A percentile compares a stretch with the other conserved stretches of the same genome.
These are phyloP conservation scores for Falco rusticolus DNA, from an alignment of 2,797 vertebrate genomes.

Conservation along the genomic window DNA sequence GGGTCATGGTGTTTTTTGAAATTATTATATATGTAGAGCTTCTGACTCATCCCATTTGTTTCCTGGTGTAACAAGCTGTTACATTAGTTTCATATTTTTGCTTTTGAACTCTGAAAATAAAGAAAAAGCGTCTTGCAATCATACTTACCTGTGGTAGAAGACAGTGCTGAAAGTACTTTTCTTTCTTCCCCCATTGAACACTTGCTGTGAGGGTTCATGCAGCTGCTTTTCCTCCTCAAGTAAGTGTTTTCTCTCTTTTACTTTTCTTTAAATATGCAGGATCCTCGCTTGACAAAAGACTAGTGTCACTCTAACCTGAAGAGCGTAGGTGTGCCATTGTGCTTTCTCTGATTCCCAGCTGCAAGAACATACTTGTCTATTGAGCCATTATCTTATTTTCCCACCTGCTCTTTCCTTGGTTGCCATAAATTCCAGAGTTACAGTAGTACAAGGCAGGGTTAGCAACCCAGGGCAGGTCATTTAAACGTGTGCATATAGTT, in stretches of 20 bases:
- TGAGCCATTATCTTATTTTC: background rate
- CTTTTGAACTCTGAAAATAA: background rate
- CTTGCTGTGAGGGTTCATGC: background rate
- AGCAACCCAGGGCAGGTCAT: background rate
- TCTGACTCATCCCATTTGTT: background rate
- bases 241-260: background rate
- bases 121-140: background rate
- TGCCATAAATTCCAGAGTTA: background rate
- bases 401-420: background rate
- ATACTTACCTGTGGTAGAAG: background rate
- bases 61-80: background rate
- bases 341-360: background rate
- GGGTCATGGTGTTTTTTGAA: background rate
- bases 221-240: background rate
- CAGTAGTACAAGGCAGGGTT: accelerated
- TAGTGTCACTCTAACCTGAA: background rate
- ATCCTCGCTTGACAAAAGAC: background rate
- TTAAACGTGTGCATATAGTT: accelerated
- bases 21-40: accelerated
- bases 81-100: background rate
- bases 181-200: background rate
- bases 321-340: background rate
- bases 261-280: background rate
- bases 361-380: background rate
- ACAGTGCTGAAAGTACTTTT: background rate